Base-by-base conservation (phyloP, 1,140 invertebrate species). In the Drosophila malerkotliana region DNA sequence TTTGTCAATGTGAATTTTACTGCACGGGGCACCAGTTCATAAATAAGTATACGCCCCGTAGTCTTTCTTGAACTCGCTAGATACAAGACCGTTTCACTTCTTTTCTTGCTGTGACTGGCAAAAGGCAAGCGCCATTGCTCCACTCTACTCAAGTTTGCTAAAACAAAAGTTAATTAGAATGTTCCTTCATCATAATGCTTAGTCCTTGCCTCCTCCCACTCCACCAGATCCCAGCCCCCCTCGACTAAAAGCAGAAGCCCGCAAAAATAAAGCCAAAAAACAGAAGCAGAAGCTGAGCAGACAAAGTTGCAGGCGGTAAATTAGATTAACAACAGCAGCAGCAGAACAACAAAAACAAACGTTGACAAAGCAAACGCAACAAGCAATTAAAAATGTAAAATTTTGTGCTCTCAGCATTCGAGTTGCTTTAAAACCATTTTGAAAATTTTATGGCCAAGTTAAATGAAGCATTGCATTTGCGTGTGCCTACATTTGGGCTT, bases 161-260 rank as follows among this genome's bases (percentile, higher is more conserved):
- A 87, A 87, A 87, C 78, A 87, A 87, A 87, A 87, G 82, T 87
- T 87, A 88, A 87, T 87, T 87, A 87, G 79, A 87, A 87, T 87
- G 82, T 76, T 76, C 71, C 72, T 66, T 73, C 81, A 60, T 84
- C 66, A 80, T 87, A 88, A 87, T 87, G 82, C 83, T 66, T 74
- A 47, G 77, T 68, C 80, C 66, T 51, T 41, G 37, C 49, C 10
- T 21, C 15, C 53, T 8, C 12, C 41, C 47, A 56, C 26, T 4
- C 10, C 26, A 6, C 28, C 51, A 0, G 21, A 9, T 32, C 37
- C 37, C 18, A 34, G 32, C 10, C 34, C 30, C 30, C 30, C 14
- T 28, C 39, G 9, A 67, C 44, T 28, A 55, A 59, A 74, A 75
- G 24, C 49, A 64, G 34, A 55, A 48, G 18, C 44, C 44, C 44